Evolutionary conservation across 1,140 invertebrate species (phyloP).

Genomic region (Drosophila pectinifera): DNA sequence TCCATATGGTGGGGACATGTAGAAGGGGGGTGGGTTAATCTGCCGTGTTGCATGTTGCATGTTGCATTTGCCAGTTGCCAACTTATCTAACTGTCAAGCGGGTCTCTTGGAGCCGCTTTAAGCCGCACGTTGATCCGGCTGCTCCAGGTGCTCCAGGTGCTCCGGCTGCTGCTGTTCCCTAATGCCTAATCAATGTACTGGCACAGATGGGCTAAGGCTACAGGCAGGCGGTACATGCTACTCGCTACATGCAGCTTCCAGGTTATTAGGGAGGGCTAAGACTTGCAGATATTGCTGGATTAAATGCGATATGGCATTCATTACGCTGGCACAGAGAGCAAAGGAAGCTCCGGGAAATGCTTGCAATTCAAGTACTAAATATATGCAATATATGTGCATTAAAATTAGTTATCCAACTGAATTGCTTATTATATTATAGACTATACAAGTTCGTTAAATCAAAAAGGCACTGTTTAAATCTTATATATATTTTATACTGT

Average conservation of each 20-base stretch:
- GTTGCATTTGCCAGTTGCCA: slow-evolving; percentile 52
- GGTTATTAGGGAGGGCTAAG: slow-evolving; percentile 7
- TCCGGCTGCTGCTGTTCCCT: slow-evolving; percentile 1
- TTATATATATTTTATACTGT: no score
- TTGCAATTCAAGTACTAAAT: not conserved
- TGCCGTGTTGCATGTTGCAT: slow-evolving; percentile 43
- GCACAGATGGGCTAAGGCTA: slow-evolving; percentile 10
- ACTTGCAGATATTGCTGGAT: slow-evolving; percentile 26
- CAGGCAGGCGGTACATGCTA: not conserved
- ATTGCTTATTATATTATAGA: no score
- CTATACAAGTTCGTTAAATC: no score
- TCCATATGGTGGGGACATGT: slow-evolving; percentile 13
- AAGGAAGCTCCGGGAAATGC: not conserved
- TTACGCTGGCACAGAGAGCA: slow-evolving; percentile 4
- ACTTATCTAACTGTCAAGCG: slow-evolving; percentile 52
- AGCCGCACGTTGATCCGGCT: slow-evolving; percentile 13
- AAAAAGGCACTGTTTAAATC: no score
- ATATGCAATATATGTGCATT: not conserved
- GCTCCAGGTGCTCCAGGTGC: not conserved
- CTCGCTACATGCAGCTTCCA: not conserved
- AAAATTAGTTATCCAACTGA: no score
- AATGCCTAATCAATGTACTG: slow-evolving; percentile 38
- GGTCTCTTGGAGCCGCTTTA: slow-evolving; percentile 31
- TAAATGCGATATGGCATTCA: slow-evolving; percentile 20
- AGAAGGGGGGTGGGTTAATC: slow-evolving; percentile 22